Conservation (phyloP, 2,888 invertebrate genomes). For the Mimas tiliae region DNA sequence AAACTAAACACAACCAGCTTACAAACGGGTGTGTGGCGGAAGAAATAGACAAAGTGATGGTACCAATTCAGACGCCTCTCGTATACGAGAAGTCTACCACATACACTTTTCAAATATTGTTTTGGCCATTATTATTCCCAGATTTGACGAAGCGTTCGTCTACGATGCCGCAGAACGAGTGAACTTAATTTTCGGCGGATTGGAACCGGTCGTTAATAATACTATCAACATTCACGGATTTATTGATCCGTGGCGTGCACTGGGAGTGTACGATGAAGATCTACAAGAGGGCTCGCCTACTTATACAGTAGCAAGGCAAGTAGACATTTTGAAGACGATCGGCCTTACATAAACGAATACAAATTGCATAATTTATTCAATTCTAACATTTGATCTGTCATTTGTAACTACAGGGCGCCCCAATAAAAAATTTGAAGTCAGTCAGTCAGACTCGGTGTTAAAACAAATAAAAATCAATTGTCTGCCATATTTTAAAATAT, state of each 20-base stretch:
- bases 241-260: conserved; percentile 84
- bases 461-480: no score
- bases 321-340: neutral
- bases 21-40: no score
- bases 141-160: conserved; percentile 70
- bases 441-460: no score
- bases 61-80: no score
- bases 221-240: conserved; percentile 85
- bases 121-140: conserved; percentile 35
- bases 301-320: conserved; percentile 65
- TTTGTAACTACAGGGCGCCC: no score
- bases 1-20: no score
- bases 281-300: conserved; percentile 71
- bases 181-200: conserved; percentile 80
- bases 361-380: no score
- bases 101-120: neutral
- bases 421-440: no score
- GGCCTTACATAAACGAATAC: no score
- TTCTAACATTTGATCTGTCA: no score
- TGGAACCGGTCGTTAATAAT: conserved; percentile 76
- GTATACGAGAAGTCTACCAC: neutral
- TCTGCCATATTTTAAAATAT: no score
- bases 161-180: conserved; percentile 72
- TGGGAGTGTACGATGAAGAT: conserved; percentile 76
- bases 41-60: no score